A percentile compares a stretch with the other conserved stretches of the same genome.
Conservation (phyloP, 2,888 invertebrate genomes). For the Stramonita haemastoma region DNA sequence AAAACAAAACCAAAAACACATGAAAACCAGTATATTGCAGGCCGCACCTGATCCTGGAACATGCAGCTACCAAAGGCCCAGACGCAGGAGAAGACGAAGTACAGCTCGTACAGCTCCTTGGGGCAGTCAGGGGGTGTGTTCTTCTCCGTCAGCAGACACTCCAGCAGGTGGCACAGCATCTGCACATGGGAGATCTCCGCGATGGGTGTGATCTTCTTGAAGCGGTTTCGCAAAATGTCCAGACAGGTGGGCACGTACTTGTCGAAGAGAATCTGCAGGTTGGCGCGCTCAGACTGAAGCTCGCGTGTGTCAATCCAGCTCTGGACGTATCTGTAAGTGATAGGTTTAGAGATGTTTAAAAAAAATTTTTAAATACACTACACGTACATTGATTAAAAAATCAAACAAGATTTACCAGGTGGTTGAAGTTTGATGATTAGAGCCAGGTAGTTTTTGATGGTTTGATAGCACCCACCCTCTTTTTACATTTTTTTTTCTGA, state of each 20-base stretch:
- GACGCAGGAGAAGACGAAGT: constrained; percentile 95
- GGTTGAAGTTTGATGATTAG: too few species aligned
- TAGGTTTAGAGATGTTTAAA: too few species aligned
- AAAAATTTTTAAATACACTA: too few species aligned
- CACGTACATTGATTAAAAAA: too few species aligned
- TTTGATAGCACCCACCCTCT: too few species aligned
- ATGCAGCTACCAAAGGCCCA: constrained; percentile 99
- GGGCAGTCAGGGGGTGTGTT: constrained; percentile 92
- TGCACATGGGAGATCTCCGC: constrained; percentile 94
- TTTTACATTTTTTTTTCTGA: too few species aligned
- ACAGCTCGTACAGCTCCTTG: constrained; percentile 96
- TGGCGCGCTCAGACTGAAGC: constrained; percentile 82
- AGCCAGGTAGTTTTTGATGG: too few species aligned
- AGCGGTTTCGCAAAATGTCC: constrained; percentile 90
- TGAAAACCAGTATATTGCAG: not conserved
- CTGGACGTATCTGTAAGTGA: constrained; percentile 84
- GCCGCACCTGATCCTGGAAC: constrained; percentile 89
- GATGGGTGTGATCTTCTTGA: constrained; percentile 97
- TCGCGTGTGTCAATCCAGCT: constrained; percentile 83
- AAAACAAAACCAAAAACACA: not conserved
- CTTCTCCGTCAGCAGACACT: constrained; percentile 88
- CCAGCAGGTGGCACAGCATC: constrained; percentile 93
- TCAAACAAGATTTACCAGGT: too few species aligned
- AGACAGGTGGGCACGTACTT: constrained; percentile 95
- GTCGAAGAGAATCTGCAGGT: constrained; percentile 94